Conservation (phyloP, 35 echinoderm and acorn worm genomes). For the Apostichopus californicus region DNA sequence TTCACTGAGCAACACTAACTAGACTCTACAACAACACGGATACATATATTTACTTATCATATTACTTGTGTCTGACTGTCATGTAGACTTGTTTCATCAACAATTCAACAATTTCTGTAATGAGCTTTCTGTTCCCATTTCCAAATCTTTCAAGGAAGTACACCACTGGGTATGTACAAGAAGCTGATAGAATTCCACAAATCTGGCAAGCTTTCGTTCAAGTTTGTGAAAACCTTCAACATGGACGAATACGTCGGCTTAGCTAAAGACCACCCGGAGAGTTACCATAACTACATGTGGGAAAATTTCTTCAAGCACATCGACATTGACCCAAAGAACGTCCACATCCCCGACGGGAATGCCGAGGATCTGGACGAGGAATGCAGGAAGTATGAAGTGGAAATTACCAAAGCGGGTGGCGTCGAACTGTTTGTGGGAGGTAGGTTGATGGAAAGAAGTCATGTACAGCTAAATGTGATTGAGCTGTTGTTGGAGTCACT, state of each 20-base stretch:
- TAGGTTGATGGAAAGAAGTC: background rate
- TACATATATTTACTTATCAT: too few relatives aligned
- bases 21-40: too few relatives aligned
- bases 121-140: too few relatives aligned
- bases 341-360: conserved; percentile 89
- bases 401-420: conserved; percentile 81
- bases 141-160: conserved; percentile 57
- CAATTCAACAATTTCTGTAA: too few relatives aligned
- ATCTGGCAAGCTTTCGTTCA: conserved; percentile 73
- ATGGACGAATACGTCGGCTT: conserved; percentile 97
- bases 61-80: too few relatives aligned
- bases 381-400: conserved; percentile 81
- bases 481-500: too few relatives aligned
- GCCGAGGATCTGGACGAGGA: conserved; percentile 72
- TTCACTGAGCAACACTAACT: too few relatives aligned
- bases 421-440: conserved; percentile 96
- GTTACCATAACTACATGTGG: conserved; percentile 98
- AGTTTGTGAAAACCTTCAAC: conserved; percentile 97
- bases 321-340: conserved; percentile 92
- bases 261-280: conserved; percentile 80
- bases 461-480: background rate
- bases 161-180: conserved; percentile 88
- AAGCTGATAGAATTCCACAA: conserved; percentile 86
- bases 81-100: too few relatives aligned
- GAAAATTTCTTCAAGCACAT: conserved; percentile 97